These are phyloP conservation scores for Sphaerophoria taeniata DNA, from an alignment of 2,888 invertebrate genomes.

Conservation along the genomic window DNA sequence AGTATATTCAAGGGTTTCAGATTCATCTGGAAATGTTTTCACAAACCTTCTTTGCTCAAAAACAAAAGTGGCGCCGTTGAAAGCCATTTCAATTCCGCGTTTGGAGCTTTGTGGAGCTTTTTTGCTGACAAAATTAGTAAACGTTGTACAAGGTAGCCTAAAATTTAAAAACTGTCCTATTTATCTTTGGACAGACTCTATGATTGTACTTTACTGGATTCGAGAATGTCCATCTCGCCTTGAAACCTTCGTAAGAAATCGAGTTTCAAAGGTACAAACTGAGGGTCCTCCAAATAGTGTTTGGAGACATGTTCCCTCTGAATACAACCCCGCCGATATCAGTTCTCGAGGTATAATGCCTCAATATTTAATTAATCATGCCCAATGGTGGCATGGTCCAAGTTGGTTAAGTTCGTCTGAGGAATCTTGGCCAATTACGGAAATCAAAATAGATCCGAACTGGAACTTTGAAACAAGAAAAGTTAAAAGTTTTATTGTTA, in stretches of 20 bases:
- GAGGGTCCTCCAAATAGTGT: neutral
- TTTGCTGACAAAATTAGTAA: constrained; percentile 38
- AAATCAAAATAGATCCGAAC: neutral
- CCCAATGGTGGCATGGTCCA: constrained; percentile 19
- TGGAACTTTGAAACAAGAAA: constrained; percentile 10
- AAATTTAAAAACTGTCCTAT: neutral
- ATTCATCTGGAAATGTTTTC: neutral
- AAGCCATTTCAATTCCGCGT: constrained; percentile 49
- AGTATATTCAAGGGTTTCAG: constrained; percentile 17
- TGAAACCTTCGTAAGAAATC: constrained; percentile 12
- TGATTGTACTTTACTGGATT: constrained; percentile 13
- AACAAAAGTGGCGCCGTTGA: constrained; percentile 47
- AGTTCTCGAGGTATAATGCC: constrained; percentile 34
- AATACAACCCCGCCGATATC: constrained; percentile 62
- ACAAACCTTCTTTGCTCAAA: constrained; percentile 39
- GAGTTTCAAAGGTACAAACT: constrained; percentile 17
- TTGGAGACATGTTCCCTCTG: neutral
- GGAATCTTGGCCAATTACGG: neutral
- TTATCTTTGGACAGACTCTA: constrained; percentile 26
- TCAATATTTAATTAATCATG: constrained; percentile 2
- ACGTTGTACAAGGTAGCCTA: neutral
- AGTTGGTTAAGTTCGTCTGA: neutral
- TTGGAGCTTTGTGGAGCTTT: constrained; percentile 52
- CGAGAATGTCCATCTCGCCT: constrained; percentile 8
- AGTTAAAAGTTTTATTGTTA: neutral